Conservation (phyloP, 1,140 invertebrate species). For the Eueides isabella region DNA sequence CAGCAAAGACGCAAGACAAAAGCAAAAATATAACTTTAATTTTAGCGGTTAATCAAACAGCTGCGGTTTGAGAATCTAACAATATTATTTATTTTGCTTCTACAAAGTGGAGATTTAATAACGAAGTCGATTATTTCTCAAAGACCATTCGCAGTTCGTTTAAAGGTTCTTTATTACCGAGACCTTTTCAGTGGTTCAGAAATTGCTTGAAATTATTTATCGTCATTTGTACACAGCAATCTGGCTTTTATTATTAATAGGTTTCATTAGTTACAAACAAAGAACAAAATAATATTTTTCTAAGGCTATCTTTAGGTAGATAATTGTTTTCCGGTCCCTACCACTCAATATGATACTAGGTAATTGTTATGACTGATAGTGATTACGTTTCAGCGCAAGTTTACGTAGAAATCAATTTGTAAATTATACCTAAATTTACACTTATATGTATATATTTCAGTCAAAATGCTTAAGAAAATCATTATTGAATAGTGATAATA, state of each 20-base stretch:
- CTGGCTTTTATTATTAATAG: neutral
- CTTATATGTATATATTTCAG: too few species aligned
- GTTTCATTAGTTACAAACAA: neutral
- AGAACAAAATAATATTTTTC: too few species aligned
- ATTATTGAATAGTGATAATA: too few species aligned
- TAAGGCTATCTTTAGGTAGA: too few species aligned
- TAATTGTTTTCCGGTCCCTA: too few species aligned
- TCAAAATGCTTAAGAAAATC: too few species aligned
- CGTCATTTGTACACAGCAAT: neutral
- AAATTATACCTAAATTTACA: too few species aligned
- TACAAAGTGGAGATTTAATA: constrained; percentile 14
- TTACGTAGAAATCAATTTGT: neutral
- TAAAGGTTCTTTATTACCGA: neutral
- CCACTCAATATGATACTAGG: too few species aligned
- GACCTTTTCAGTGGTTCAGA: neutral
- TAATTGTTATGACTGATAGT: neutral
- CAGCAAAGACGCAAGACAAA: neutral
- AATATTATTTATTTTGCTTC: constrained; percentile 1
- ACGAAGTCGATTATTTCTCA: neutral
- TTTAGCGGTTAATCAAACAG: constrained; percentile 15
- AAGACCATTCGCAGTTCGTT: neutral
- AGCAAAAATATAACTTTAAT: constrained; percentile 7
- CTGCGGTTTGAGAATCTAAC: neutral
- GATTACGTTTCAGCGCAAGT: neutral
- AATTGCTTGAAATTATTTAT: neutral